phyloP scores from a whole-genome alignment of 2,888 invertebrate genomes.

The Apomyelois bistriatella region DNA sequence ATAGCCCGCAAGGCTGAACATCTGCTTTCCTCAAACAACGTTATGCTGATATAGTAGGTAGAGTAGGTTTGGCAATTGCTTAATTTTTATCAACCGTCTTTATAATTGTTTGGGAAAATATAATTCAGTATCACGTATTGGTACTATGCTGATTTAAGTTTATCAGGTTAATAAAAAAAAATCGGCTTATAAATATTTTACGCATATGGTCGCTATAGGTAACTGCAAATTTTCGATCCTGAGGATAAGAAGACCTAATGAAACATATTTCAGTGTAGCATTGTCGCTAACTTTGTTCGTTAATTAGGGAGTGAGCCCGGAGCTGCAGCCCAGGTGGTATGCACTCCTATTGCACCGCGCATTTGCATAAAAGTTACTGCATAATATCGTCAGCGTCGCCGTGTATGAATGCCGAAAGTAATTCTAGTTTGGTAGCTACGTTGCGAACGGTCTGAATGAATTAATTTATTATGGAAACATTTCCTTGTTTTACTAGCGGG shows the following conservation, averaged over 20 bases:
- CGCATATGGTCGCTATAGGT: too few relatives aligned
- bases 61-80: too few relatives aligned
- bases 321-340: constrained; percentile 56
- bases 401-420: constrained; percentile 22
- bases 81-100: too few relatives aligned
- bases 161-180: too few relatives aligned
- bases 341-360: constrained; percentile 31
- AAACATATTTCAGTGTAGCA: not conserved
- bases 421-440: constrained; percentile 25
- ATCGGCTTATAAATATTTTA: too few relatives aligned
- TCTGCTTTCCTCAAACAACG: too few relatives aligned
- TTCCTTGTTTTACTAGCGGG: not conserved
- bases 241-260: not conserved
- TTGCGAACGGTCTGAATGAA: constrained; percentile 15
- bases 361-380: constrained; percentile 24
- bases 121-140: too few relatives aligned
- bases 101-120: too few relatives aligned
- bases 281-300: constrained; percentile 50
- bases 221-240: not conserved
- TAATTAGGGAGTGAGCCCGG: constrained; percentile 51
- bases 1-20: too few relatives aligned
- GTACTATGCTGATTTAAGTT: too few relatives aligned
- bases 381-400: constrained; percentile 10
- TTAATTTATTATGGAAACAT: not conserved
- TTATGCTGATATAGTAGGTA: too few relatives aligned